Conservation (phyloP, 2,113 vertebrate genomes). For the Silurus glanis region DNA sequence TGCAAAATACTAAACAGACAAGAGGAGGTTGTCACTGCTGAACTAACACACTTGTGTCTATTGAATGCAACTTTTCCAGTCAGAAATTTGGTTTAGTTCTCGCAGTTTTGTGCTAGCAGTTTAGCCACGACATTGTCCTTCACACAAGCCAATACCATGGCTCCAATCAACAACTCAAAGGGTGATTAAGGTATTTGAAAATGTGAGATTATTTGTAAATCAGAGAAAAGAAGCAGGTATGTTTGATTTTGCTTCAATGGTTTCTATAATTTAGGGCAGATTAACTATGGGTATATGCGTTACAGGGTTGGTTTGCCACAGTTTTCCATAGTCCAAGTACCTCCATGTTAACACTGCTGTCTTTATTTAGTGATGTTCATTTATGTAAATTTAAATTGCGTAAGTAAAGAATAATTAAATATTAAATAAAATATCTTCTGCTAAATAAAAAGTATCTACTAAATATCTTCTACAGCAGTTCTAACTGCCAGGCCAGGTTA, state of each 20-base stretch:
- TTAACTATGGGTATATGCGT: conserved; percentile 31
- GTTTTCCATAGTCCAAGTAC: conserved; percentile 13
- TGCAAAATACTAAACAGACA: not conserved
- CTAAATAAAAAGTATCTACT: not conserved
- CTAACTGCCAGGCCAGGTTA: too few relatives aligned
- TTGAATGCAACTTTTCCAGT: conserved; percentile 57
- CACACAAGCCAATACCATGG: conserved; percentile 55
- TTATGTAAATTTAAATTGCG: too few relatives aligned
- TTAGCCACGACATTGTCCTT: conserved; percentile 46
- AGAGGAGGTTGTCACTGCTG: conserved; percentile 41
- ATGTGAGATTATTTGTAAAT: conserved; percentile 8
- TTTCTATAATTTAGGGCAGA: not conserved
- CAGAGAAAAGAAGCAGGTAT: not conserved
- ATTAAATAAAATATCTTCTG: too few relatives aligned
- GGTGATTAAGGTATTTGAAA: conserved; percentile 38
- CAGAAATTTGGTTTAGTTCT: conserved; percentile 61
- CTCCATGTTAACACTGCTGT: not conserved
- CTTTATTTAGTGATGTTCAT: not conserved
- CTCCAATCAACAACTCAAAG: conserved; percentile 62
- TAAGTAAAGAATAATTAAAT: too few relatives aligned
- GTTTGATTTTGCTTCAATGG: conserved; percentile 25
- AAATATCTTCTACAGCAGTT: too few relatives aligned
- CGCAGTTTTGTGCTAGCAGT: not conserved
- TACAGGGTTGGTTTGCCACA: conserved; percentile 9
- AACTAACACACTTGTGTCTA: conserved; percentile 55